Base-by-base conservation (phyloP, 2,888 invertebrate species). In the Sinotaia quadrata region DNA sequence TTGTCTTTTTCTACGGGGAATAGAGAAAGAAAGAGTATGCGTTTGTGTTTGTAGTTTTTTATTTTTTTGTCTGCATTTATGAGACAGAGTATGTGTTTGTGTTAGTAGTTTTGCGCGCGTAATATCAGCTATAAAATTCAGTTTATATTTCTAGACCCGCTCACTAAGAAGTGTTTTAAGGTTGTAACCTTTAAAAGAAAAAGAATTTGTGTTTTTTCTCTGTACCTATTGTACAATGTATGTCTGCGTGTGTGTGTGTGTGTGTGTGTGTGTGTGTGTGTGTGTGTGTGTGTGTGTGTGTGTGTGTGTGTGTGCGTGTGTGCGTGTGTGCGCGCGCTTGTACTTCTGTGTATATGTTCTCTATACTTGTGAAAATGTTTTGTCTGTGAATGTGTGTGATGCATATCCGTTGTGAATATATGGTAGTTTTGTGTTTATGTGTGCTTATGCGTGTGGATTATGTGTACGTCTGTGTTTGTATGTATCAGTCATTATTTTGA, bases 231-330 rank as follows among this genome's bases (percentile, higher is more conserved):
- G 49, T 5, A 4, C 21, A 24, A 4, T 5, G 5, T n/a, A n/a
- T n/a, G n/a, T n/a, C n/a, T n/a, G n/a, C n/a, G n/a, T n/a, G n/a
- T n/a, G n/a, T n/a, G 7, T 24, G 49, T 51, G 27, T 51, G 12
- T 24, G 51, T 24, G 24, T 18, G 4, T 24, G 51, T 24, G 51
- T 18, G 51, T 24, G 51, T 18, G 51, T 24, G 27, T 27, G 51
- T 51, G 51, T 27, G 51, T 27, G 51, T 3, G 51, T 27, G 51
- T 27, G 27, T 51, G 51, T 27, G 51, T 51, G 51, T 51, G 51
- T 51, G 51, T 51, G 51, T 51, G 51, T 51, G 51, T 51, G 49
- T 47, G 49, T 47, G 49, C 24, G 49, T 47, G 49, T 7, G 51
- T 2, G 51, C 15, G 51, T 2, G 51, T 3, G 51, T 18, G 51